Evolutionary conservation across 2,888 invertebrate species (phyloP).

Genomic region (Agrypnus murinus): DNA sequence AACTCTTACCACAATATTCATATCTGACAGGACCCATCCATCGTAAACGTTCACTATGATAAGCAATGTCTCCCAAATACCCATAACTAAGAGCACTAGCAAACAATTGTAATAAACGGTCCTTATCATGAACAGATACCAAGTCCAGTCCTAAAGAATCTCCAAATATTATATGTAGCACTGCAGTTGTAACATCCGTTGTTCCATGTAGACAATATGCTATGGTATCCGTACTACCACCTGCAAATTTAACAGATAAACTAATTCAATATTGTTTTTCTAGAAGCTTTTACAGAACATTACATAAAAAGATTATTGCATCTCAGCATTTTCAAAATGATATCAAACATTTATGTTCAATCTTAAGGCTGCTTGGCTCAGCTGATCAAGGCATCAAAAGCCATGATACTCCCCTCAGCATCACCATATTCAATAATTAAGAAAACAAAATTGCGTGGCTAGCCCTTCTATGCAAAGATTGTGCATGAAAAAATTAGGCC

Average conservation of each 20-base stretch:
- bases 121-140: constrained; percentile 80
- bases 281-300: no score
- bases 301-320: no score
- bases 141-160: constrained; percentile 84
- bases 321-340: no score
- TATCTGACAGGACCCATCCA: constrained; percentile 92
- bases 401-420: no score
- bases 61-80: constrained; percentile 87
- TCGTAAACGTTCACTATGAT: constrained; percentile 85
- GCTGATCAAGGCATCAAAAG: no score
- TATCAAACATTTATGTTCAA: no score
- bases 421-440: no score
- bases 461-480: no score
- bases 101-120: constrained; percentile 78
- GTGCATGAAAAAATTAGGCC: no score
- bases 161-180: constrained; percentile 88
- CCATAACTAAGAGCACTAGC: constrained; percentile 89
- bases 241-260: constrained; percentile 57
- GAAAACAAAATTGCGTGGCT: no score
- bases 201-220: constrained; percentile 87
- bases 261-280: no score
- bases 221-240: constrained; percentile 86
- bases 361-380: no score
- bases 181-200: constrained; percentile 85
- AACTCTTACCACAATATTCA: constrained; percentile 79